Conservation (phyloP, 23 tunicate species). For the Halocynthia roretzi region DNA sequence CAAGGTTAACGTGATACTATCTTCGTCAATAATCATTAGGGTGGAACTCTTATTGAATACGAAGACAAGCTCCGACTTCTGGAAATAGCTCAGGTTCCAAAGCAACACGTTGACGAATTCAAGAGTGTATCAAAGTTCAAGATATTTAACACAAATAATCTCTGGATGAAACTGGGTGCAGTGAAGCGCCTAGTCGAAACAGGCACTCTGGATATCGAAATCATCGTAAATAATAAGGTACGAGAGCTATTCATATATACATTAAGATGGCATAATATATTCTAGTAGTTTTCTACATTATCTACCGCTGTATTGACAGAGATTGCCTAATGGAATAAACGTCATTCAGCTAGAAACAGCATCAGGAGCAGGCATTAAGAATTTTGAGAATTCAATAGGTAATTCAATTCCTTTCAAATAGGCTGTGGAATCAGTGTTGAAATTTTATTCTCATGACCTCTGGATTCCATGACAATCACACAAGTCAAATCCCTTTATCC, state of each 20-base stretch:
- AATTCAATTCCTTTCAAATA: not conserved
- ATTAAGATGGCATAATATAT: not conserved
- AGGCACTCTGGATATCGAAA: conserved; percentile 71
- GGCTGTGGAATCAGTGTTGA: too few relatives aligned
- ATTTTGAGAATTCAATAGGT: conserved; percentile 92
- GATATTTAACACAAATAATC: conserved; percentile 95
- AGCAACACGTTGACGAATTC: conserved; percentile 87
- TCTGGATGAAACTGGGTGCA: conserved; percentile 83
- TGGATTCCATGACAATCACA: too few relatives aligned
- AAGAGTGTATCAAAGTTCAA: conserved; percentile 95
- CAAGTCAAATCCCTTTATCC: too few relatives aligned
- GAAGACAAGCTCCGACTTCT: conserved; percentile 68
- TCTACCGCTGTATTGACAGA: not conserved
- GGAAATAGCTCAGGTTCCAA: conserved; percentile 98
- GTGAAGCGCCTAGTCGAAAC: conserved; percentile 27
- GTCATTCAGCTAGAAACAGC: conserved; percentile 97
- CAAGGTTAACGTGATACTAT: not conserved
- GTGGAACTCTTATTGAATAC: conserved; percentile 93
- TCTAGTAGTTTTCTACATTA: not conserved
- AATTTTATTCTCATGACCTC: too few relatives aligned
- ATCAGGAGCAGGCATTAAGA: conserved; percentile 92
- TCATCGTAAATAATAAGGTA: conserved; percentile 82
- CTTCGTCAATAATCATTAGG: not conserved
- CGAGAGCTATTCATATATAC: not conserved
- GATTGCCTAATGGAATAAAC: conserved; percentile 82